Conservation (phyloP, 2,797 vertebrate genomes). For the Pantherophis alleghaniensis region DNA sequence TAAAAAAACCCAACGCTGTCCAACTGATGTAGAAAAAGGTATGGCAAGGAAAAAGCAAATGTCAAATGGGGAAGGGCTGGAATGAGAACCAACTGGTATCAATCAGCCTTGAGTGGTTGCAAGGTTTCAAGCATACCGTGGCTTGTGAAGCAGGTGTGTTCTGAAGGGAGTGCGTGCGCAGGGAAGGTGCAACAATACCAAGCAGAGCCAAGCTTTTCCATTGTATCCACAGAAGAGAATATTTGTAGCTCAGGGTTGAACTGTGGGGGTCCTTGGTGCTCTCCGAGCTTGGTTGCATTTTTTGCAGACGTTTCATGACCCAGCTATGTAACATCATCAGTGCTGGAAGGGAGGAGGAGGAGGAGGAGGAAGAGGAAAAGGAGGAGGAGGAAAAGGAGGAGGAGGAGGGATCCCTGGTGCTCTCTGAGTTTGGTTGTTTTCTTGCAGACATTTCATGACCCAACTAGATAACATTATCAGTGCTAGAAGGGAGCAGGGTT, state of each 20-base stretch:
- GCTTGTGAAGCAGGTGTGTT: not conserved
- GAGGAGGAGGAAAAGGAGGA: too few relatives aligned
- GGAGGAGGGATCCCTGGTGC: too few relatives aligned
- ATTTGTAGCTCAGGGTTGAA: not conserved
- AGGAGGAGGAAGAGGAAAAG: too few relatives aligned
- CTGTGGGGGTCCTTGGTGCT: too few relatives aligned
- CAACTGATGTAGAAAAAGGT: conserved; percentile 8
- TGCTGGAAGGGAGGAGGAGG: too few relatives aligned
- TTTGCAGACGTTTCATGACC: too few relatives aligned
- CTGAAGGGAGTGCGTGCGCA: not conserved
- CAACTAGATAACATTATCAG: too few relatives aligned
- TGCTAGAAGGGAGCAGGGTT: too few relatives aligned
- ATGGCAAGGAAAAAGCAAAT: conserved; percentile 23
- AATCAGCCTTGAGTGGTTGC: not conserved
- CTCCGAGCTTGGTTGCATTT: too few relatives aligned
- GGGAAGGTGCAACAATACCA: not conserved
- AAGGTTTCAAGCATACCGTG: not conserved
- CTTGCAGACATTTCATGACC: too few relatives aligned
- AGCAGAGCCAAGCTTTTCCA: not conserved
- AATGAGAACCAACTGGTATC: not conserved
- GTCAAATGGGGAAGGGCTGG: not conserved
- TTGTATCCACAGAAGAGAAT: not conserved
- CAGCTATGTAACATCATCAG: too few relatives aligned
- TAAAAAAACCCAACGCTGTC: not conserved
- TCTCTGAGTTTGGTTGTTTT: too few relatives aligned